Conservation (phyloP, 2,797 vertebrate species). For the Melanotaenia boesemani region DNA sequence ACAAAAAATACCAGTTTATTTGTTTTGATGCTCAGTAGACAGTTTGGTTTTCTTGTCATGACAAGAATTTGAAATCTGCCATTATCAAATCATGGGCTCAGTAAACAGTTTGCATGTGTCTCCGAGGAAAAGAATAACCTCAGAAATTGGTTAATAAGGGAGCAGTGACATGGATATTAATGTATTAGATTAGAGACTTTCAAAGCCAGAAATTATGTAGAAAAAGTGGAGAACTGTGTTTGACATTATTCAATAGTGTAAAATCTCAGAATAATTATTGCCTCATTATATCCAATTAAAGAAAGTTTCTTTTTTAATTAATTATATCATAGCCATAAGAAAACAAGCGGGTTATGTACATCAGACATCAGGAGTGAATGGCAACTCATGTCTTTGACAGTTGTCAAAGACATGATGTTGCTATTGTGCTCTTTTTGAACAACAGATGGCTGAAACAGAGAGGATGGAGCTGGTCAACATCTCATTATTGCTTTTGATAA, state of each 20-base stretch:
- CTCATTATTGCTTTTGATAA: not conserved
- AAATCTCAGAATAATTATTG: no score
- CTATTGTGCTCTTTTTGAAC: not conserved
- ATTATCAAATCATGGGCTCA: not conserved
- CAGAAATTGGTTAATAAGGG: not conserved
- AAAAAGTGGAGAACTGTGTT: not conserved
- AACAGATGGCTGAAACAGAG: not conserved
- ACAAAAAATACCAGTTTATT: slow-evolving; percentile 28
- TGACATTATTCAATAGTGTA: not conserved
- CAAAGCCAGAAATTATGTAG: no score
- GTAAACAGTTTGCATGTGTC: not conserved
- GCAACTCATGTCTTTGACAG: not conserved
- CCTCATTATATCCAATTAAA: not conserved
- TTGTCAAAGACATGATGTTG: not conserved
- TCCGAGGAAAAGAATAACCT: not conserved
- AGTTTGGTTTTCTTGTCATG: slow-evolving; percentile 31
- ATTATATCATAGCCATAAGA: not conserved
- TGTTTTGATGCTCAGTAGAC: slow-evolving; percentile 12
- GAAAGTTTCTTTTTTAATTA: not conserved
- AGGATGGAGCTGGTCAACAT: not conserved
- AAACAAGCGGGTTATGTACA: not conserved
- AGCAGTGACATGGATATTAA: no score
- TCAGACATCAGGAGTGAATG: not conserved
- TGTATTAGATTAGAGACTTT: not conserved
- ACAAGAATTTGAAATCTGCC: slow-evolving; percentile 10